Evolutionary conservation across 2,888 invertebrate genomes (phyloP), one percentile per base, ranked within the genome.

Genomic region (Reticulitermes lucifugus): DNA sequence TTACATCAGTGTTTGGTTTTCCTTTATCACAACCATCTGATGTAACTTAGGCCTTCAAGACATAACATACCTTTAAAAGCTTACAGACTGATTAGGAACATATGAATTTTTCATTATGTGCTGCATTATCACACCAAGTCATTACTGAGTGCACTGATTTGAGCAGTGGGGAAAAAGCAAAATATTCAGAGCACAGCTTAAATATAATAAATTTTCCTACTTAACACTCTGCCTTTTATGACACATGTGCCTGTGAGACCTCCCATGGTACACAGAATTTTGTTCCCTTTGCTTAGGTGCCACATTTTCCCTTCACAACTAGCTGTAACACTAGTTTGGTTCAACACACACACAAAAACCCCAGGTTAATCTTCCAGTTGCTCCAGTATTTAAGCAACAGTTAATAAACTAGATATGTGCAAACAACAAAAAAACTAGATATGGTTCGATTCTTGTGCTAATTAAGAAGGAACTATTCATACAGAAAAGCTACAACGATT

Each of bases 381-480:
- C 73, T 41, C 35, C 35, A 3, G 35, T 35, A 73, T 10, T 65
- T 73, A 73, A 41, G 14, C 41, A 6, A 35, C 21, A 81, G 18
- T 18, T 81, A 81, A 65, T 81, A 60, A 73, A 73, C 21, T 6
- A 73, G 73, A 25, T 41, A 9, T 73, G 35, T n/a, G n/a, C n/a
- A n/a, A n/a, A n/a, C n/a, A n/a, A n/a, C n/a, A n/a, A n/a, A n/a
- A n/a, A 60, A 73, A 73, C 21, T 6, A 73, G 73, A 25, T 41
- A 9, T 73, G 35, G 18, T 25, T 25, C 7, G 71, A 71, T 35
- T 73, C 21, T 21, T 73, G 65, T 65, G 65, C 65, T 65, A 0
- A 9, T 55, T 55, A 55, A 55, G 12, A 46, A 46, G 1, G 18
- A 2, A 46, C 0, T 46, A 46, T 46, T 12, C 18, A 14, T 55